Percentiles rank a stretch among this genome's conserved stretches.
Evolutionary conservation across 2,888 invertebrate genomes (phyloP).

Genomic region (Ctenicera cuprea): DNA sequence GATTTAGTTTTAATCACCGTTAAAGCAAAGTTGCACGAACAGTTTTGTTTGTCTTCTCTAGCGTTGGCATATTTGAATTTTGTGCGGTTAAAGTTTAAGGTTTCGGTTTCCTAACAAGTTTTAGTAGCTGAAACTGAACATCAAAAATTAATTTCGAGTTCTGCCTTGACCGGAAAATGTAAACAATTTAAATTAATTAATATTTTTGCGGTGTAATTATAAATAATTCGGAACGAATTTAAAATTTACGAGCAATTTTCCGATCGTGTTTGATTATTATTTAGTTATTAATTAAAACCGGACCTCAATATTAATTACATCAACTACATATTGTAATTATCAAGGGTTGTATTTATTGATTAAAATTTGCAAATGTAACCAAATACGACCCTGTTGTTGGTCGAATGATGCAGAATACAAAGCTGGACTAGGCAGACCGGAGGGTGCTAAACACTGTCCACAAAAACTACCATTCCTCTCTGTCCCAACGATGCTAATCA

Average conservation of each 20-base stretch:
- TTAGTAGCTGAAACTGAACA: slow-evolving; percentile 20
- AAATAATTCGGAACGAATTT: too few relatives aligned
- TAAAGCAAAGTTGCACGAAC: slow-evolving; percentile 45
- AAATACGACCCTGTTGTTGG: slow-evolving; percentile 48
- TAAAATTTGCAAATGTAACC: background rate
- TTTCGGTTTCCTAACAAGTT: slow-evolving; percentile 6
- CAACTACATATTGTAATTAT: too few relatives aligned
- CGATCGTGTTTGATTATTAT: too few relatives aligned
- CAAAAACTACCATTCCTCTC: slow-evolving; percentile 50
- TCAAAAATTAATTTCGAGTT: slow-evolving; percentile 22
- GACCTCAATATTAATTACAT: background rate
- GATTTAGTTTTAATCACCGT: slow-evolving; percentile 45
- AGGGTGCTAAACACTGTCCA: slow-evolving; percentile 49
- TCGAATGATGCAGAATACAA: slow-evolving; percentile 50
- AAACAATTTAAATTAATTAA: too few relatives aligned
- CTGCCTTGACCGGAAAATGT: background rate
- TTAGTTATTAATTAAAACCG: background rate
- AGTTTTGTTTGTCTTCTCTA: slow-evolving; percentile 45
- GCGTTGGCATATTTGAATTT: slow-evolving; percentile 42
- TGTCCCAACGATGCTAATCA: slow-evolving; percentile 49
- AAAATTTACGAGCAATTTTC: too few relatives aligned
- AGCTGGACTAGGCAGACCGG: slow-evolving; percentile 43
- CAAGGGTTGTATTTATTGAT: too few relatives aligned
- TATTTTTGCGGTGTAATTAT: too few relatives aligned
- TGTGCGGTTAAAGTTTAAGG: slow-evolving; percentile 33